phyloP scores from a whole-genome alignment of 1,140 invertebrate species.

The Heliconius hermathena region DNA sequence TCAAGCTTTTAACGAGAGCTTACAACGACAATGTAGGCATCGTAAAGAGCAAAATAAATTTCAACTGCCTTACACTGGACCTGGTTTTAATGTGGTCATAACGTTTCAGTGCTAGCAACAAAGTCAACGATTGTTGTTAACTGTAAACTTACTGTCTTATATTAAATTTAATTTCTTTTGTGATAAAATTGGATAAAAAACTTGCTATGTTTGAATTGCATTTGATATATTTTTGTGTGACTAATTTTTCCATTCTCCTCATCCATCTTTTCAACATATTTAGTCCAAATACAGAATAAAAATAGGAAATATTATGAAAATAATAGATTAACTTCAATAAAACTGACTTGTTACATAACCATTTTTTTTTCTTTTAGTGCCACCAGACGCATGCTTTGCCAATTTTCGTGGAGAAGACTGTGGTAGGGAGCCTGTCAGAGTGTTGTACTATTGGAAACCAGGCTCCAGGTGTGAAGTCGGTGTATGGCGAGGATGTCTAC shows the following conservation, averaged over 20 bases:
- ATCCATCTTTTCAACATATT: no score
- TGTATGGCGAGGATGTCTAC: constrained; percentile 68
- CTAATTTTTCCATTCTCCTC: no score
- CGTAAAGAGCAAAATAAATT: constrained; percentile 51
- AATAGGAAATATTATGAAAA: no score
- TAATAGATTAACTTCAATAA: no score
- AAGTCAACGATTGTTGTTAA: constrained; percentile 38
- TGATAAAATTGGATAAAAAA: no score
- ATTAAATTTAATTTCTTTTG: constrained; percentile 1
- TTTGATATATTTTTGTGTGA: no score
- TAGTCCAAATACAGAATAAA: no score
- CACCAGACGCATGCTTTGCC: constrained; percentile 61
- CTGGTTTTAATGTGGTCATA: constrained; percentile 47
- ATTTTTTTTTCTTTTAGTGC: constrained; percentile 48
- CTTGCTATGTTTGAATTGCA: no score
- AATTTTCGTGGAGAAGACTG: constrained; percentile 69
- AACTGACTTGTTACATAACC: no score
- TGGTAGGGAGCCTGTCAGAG: constrained; percentile 50
- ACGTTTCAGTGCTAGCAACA: constrained; percentile 39
- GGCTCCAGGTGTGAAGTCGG: constrained; percentile 71
- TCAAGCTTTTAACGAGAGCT: constrained; percentile 37
- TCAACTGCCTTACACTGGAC: constrained; percentile 46
- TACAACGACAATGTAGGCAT: constrained; percentile 45
- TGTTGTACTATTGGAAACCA: constrained; percentile 71
- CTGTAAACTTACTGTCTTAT: constrained; percentile 7